Base-by-base conservation (phyloP, 2,797 vertebrate species). In the Australoheros facetus region DNA sequence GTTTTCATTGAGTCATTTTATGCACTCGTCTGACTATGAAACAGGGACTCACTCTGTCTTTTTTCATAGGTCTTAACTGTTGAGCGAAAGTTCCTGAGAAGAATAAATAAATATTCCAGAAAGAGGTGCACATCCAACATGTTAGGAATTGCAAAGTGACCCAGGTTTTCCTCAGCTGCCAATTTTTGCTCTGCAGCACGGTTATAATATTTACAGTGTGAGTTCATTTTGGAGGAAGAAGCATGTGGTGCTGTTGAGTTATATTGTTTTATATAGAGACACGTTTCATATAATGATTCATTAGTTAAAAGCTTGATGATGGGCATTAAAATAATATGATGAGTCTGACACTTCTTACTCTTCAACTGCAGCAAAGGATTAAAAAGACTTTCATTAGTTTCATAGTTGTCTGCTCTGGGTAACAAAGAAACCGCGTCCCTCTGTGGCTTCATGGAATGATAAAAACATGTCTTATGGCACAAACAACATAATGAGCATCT, bases 141-240 rank as follows among this genome's bases (percentile, higher is more conserved):
- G 37, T 13, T 9, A 5, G 32, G 30, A 32, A 32, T 32, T 32
- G 32, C 32, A 32, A 7, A 62, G 7, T 62, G 21, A 62, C 26
- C 9, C 8, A 8, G 39, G 59, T 42, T 62, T 30, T 57, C 28
- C 56, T 57, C 9, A 57, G 56, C 14, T 17, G 8, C 7, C 4
- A 2, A 17, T 9, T 56, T 62, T 62, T 23, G 39, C 0, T 12
- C 6, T 0, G 13, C 32, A 34, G 7, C 32, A 34, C 7, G 7
- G 7, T 34, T 34, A 34, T 3, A 34, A 34, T 34, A 34, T 34
- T 34, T 34, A 34, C 32, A 34, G 7, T 26, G 26, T 26, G 26
- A 26, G 37, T 62, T 42, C 21, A 37, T 62, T 39, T 16, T 42
- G 37, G 13, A 26, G 21, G 21, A 42, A 23, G 59, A 4, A 42